Percentiles rank a stretch among this genome's conserved stretches.
Evolutionary conservation across 2,113 vertebrate species (phyloP).

Genomic region (Nestor notabilis): DNA sequence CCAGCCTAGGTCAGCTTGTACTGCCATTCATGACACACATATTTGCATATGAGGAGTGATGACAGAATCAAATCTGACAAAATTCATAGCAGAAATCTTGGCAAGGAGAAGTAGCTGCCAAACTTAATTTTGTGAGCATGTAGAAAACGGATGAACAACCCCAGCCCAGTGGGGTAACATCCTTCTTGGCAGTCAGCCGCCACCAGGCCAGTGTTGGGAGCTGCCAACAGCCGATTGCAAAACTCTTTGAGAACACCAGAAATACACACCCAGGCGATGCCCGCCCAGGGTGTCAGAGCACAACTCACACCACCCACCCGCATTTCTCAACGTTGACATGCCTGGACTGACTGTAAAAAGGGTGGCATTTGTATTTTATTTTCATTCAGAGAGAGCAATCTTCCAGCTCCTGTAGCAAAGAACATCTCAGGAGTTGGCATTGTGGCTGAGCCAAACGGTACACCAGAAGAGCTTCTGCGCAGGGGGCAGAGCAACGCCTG

Average conservation of each 20-base stretch:
- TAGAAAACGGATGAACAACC: background rate
- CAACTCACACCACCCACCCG: accelerated
- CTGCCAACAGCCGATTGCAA: background rate
- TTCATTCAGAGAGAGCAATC: background rate
- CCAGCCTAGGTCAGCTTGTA: background rate
- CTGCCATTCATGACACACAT: background rate
- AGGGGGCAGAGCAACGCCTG: accelerated
- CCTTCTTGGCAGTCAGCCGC: background rate
- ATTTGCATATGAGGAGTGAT: background rate
- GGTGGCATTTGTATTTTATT: accelerated
- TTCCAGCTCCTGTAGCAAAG: background rate
- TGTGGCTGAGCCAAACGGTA: accelerated
- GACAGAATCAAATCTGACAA: background rate
- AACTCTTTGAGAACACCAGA: background rate
- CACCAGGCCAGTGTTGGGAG: accelerated
- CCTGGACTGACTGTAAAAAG: accelerated
- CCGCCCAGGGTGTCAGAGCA: background rate
- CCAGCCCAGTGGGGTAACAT: background rate
- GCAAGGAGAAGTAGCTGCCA: background rate
- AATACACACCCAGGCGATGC: accelerated
- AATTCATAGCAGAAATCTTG: background rate
- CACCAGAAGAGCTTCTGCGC: background rate
- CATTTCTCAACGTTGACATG: background rate
- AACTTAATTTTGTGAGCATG: background rate
- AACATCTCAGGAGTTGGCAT: accelerated